phyloP scores from a whole-genome alignment of 2,797 vertebrate species.

The Gymnoscopelus braueri region DNA sequence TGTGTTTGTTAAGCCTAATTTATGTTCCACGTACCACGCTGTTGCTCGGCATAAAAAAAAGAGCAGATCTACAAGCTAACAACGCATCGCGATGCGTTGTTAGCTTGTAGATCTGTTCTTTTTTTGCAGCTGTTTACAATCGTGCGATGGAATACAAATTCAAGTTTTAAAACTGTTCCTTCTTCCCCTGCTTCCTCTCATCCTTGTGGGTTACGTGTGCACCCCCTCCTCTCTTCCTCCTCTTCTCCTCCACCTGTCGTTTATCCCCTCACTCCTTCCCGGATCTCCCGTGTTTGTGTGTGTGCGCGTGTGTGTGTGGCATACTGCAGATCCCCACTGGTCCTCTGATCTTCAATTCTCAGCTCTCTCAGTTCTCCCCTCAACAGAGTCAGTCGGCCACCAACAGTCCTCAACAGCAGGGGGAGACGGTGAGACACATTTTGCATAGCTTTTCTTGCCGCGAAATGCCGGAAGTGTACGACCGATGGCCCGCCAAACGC shows the following conservation, averaged over 20 bases:
- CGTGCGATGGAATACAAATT: too few species aligned
- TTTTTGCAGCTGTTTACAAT: too few species aligned
- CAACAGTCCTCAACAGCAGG: conserved; percentile 87
- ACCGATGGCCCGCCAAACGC: not conserved
- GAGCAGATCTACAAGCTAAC: too few species aligned
- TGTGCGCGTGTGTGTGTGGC: conserved; percentile 48
- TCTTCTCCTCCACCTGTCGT: not conserved
- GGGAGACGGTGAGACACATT: conserved; percentile 81
- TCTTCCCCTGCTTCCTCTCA: conserved; percentile 32
- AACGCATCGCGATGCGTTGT: too few species aligned
- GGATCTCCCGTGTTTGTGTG: not conserved
- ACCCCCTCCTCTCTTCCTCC: conserved; percentile 25
- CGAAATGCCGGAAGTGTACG: not conserved
- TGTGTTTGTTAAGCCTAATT: too few species aligned
- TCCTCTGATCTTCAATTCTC: conserved; percentile 90
- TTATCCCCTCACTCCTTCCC: conserved; percentile 5
- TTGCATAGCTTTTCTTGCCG: not conserved
- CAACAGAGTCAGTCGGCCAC: conserved; percentile 86
- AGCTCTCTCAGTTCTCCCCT: conserved; percentile 87
- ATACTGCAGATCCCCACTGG: conserved; percentile 85
- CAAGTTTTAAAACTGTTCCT: conserved; percentile 1
- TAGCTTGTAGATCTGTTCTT: too few species aligned
- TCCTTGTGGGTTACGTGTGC: conserved; percentile 36
- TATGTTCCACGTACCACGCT: too few species aligned
- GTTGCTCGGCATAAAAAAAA: too few species aligned